phyloP scores from a whole-genome alignment of 2,113 vertebrate genomes.

The Corythoichthys haematopterus region DNA sequence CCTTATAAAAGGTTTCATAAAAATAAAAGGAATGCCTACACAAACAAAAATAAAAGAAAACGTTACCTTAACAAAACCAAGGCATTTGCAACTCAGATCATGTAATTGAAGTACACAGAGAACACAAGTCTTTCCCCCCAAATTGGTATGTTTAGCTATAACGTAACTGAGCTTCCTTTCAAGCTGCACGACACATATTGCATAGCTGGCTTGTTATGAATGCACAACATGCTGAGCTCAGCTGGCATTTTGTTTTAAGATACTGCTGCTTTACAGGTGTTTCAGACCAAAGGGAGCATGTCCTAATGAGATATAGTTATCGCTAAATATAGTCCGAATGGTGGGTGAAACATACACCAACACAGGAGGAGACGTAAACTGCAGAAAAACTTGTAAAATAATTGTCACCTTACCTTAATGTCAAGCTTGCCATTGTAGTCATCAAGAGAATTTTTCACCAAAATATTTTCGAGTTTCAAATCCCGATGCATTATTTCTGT shows the following conservation, averaged over 20 bases:
- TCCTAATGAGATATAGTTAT: conserved; percentile 55
- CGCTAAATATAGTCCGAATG: conserved; percentile 23
- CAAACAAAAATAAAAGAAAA: background rate
- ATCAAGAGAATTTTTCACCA: conserved; percentile 79
- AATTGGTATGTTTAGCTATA: conserved; percentile 9
- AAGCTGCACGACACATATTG: conserved; percentile 39
- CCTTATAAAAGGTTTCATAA: no score
- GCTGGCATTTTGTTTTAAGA: conserved; percentile 46
- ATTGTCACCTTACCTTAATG: conserved; percentile 77
- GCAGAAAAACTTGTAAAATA: conserved; percentile 13
- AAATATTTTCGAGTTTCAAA: conserved; percentile 89
- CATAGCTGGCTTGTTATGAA: conserved; percentile 39
- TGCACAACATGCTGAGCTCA: conserved; percentile 42
- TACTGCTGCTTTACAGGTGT: conserved; percentile 22
- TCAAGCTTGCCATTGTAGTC: conserved; percentile 72
- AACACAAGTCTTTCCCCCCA: conserved; percentile 29
- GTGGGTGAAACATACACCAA: conserved; percentile 1
- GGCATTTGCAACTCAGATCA: background rate
- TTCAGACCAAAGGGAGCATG: conserved; percentile 39
- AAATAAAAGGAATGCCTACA: background rate
- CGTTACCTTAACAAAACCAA: no score
- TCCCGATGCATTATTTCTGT: conserved; percentile 81
- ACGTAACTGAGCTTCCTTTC: conserved; percentile 27
- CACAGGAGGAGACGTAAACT: conserved; percentile 10
- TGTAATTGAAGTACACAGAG: background rate